Evolutionary conservation across 2,797 vertebrate species (phyloP).

Genomic region (Tolypeutes matacus): DNA sequence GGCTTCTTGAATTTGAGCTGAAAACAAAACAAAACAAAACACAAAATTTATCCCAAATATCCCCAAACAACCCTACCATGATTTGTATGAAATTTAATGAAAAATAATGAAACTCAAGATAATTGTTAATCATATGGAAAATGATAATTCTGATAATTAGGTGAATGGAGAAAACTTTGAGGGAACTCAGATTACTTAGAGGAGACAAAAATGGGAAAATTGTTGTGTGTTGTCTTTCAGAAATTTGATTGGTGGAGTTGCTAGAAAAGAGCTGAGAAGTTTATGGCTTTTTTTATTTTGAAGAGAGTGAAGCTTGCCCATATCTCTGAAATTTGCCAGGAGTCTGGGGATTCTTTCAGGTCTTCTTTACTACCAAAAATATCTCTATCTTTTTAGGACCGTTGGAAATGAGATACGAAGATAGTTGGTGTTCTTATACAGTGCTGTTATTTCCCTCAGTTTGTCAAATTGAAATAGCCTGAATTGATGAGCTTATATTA

Average conservation of each 20-base stretch:
- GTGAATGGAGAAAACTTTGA: background rate
- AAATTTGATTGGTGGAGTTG: background rate
- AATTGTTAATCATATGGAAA: conserved; percentile 36
- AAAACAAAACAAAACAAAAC: background rate
- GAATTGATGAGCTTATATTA: no score
- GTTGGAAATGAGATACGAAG: background rate
- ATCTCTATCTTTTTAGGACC: background rate
- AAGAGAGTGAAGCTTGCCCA: conserved; percentile 39
- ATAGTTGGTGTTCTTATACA: background rate
- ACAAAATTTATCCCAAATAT: background rate
- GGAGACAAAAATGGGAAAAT: background rate
- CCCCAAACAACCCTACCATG: background rate
- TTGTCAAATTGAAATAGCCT: no score
- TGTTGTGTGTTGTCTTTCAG: conserved; percentile 28
- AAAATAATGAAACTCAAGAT: background rate
- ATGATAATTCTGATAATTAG: background rate
- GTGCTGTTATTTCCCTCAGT: background rate
- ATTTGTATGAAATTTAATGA: conserved; percentile 43
- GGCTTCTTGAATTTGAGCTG: conserved; percentile 27
- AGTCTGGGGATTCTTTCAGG: background rate
- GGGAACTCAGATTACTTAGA: background rate
- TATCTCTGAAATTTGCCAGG: background rate
- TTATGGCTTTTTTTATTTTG: conserved; percentile 56
- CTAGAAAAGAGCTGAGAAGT: conserved; percentile 21
- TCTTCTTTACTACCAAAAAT: background rate